Base-by-base conservation (phyloP, 1,140 invertebrate genomes). In the Episyrphus balteatus region DNA sequence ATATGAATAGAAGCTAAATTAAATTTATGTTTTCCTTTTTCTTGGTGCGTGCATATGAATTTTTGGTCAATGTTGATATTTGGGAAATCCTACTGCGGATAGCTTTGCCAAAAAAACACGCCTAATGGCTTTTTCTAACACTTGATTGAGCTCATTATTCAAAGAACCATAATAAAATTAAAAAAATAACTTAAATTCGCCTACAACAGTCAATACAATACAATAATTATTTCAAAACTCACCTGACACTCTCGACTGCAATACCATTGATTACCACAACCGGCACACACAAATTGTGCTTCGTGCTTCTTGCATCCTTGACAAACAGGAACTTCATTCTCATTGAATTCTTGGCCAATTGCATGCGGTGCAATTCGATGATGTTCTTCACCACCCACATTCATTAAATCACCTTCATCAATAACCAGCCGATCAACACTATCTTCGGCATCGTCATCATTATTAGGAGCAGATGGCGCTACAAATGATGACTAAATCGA, bases 181-280 rank as follows among this genome's bases (percentile, higher is more conserved):
- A 26, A 26, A 26, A 26, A n/a, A n/a, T n/a, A n/a, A n/a, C n/a
- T n/a, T n/a, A n/a, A n/a, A n/a, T n/a, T n/a, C n/a, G n/a, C n/a
- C 8, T 26, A 26, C 3, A 26, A 26, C 21, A 26, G 3, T 26
- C 3, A 26, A 5, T 26, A 8, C 21, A 26, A 26, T 8, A 26
- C 8, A 26, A 26, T 5, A 26, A 26, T 3, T 26, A 5, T 47
- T 26, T 9, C 26, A 33, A 38, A n/a, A 34, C 55, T 53, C 70
- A 90, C 88, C 80, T 92, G 88, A 66, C 88, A 92, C 55, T 88
- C 84, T 44, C 84, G 71, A 61, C 83, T 87, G 74, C 88, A 92
- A 63, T 92, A 92, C 86, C 87, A 91, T 70, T 90, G 86, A 70
- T 87, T 88, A 44, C 81, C 81, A 62, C 88, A 92, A 18, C 83